Base-by-base conservation (phyloP, 2,113 vertebrate genomes). In the Prionailurus bengalensis region DNA sequence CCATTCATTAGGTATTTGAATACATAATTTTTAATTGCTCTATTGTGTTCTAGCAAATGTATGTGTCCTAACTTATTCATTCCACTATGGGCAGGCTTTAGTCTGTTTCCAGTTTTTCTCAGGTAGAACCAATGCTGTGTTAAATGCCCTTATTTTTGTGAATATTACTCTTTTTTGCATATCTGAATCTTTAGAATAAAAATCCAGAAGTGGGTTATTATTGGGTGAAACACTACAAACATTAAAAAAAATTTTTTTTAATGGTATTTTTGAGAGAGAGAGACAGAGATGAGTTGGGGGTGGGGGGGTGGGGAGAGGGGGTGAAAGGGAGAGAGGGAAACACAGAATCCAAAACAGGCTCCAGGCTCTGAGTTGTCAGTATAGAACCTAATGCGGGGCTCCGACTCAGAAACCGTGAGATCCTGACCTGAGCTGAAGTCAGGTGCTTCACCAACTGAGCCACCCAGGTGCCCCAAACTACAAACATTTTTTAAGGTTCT, bases 61-160 rank as follows among this genome's bases (percentile, higher is more conserved):
- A 58, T 88, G 7, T 76, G 21, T 76, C 53, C 90, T 91, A 39
- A 95, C 73, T 95, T 84, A 79, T 74, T 87, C n/a, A 91, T 15
- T 71, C 33, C 61, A 68, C 15, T 25, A 2, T 91, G 42, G 55
- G 51, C 14, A 31, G 31, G 33, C 2, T 82, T 94, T 91, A 88
- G 14, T 87, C 74, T 94, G 78, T 66, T 97, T 91, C 58, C 33
- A n/a, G 25, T 91, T 94, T 87, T 97, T 92, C 76, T 91, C 61
- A 88, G 36, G 45, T 88, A 83, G 78, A 94, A 85, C 25, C 16
- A 63, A 66, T 66, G 55, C 27, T 74, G 31, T 91, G 48, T 88
- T 81, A 88, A 80, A 31, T 58, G 27, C 55, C 13, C 36, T 92
- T 95, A 70, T 91, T 94, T 91, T 88, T 84, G 36, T 97, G 83